Conservation (phyloP, 2,113 vertebrate genomes). For the Trogon melanurus region DNA sequence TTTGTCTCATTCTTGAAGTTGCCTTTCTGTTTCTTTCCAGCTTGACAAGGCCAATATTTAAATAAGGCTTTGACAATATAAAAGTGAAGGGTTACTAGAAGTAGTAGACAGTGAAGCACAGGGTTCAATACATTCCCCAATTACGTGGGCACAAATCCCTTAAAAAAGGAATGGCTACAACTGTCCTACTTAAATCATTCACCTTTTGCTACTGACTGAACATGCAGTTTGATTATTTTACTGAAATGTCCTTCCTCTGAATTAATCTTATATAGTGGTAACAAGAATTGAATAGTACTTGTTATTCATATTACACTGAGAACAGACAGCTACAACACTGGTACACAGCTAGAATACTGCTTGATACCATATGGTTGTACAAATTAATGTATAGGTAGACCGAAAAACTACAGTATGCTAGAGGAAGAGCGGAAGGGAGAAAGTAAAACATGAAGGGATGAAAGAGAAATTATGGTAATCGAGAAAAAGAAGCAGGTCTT, state of each 20-base stretch:
- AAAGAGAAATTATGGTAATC: background rate
- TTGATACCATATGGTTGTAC: background rate
- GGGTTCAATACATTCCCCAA: background rate
- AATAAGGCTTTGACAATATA: background rate
- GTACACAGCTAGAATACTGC: background rate
- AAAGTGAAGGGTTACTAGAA: background rate
- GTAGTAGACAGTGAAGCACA: background rate
- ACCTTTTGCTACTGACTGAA: background rate
- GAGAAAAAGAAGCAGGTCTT: background rate
- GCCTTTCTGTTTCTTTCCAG: slow-evolving; percentile 7
- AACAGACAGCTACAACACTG: background rate
- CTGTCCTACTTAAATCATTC: background rate
- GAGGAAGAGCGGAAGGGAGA: background rate
- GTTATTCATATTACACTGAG: background rate
- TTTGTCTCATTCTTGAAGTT: slow-evolving; percentile 19
- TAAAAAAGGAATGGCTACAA: slow-evolving; percentile 15
- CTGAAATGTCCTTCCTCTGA: background rate
- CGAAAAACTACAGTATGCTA: background rate
- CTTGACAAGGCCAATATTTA: background rate
- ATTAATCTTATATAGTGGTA: background rate
- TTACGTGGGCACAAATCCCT: background rate
- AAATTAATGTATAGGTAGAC: background rate
- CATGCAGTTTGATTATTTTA: background rate
- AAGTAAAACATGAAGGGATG: background rate
- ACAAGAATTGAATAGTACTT: background rate